A percentile compares a stretch with the other conserved stretches of the same genome.
These are phyloP conservation scores for Geococcyx californianus DNA, from an alignment of 2,113 vertebrate species.

Conservation along the genomic window DNA sequence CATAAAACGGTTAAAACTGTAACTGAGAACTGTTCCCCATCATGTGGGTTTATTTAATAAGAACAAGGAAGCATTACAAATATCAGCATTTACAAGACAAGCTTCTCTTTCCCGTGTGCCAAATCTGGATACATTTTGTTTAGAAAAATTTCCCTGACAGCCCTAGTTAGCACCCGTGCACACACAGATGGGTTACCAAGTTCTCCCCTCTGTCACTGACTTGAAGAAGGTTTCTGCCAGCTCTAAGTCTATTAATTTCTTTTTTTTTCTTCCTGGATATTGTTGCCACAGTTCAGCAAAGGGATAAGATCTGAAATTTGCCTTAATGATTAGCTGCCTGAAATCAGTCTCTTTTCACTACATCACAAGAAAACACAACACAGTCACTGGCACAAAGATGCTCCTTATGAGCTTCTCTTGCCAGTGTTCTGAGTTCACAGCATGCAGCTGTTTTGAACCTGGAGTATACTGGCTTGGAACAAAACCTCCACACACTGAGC, in stretches of 20 bases:
- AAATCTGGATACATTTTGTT: not conserved
- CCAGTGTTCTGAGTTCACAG: not conserved
- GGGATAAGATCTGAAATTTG: not conserved
- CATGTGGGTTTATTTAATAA: slow-evolving; percentile 45
- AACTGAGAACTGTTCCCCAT: slow-evolving; percentile 51
- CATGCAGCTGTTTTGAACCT: slow-evolving; percentile 1
- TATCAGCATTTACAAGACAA: slow-evolving; percentile 31
- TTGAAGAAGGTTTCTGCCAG: not conserved
- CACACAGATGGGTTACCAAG: not conserved
- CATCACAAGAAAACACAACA: slow-evolving; percentile 2
- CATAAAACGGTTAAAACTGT: slow-evolving; percentile 65
- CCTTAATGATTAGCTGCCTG: not conserved
- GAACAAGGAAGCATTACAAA: slow-evolving; percentile 47
- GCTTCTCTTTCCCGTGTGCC: not conserved
- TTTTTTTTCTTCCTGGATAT: not conserved
- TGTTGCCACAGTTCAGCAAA: not conserved
- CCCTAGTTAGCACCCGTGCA: not conserved
- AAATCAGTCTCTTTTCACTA: not conserved
- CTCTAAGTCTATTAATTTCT: not conserved
- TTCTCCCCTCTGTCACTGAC: not conserved
- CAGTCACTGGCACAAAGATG: not conserved
- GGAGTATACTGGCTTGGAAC: not conserved
- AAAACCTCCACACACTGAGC: not conserved
- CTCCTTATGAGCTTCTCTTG: not conserved
- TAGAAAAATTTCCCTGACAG: not conserved